Evolutionary conservation across 2,797 vertebrate species (phyloP).

Genomic region (Erpetoichthys calabaricus): DNA sequence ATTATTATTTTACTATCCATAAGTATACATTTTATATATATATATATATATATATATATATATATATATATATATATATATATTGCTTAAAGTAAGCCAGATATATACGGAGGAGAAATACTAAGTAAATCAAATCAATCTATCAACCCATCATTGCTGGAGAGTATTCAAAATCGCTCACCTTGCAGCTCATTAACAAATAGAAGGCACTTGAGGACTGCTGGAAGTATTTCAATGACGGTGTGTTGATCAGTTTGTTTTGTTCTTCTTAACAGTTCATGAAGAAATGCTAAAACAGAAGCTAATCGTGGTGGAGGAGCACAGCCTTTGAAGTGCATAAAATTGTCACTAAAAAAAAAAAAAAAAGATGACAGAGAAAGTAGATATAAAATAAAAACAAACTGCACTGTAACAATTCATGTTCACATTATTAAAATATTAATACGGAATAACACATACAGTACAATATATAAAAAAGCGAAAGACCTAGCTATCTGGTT

Average conservation of each 20-base stretch:
- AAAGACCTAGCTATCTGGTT: too few relatives aligned
- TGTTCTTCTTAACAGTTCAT: slow-evolving; percentile 65
- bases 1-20: too few relatives aligned
- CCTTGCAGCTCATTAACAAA: slow-evolving; percentile 79
- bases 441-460: neutral
- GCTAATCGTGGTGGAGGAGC: slow-evolving; percentile 66
- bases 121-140: too few relatives aligned
- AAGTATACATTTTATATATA: too few relatives aligned
- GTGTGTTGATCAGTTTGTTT: slow-evolving; percentile 40
- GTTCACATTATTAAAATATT: neutral
- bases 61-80: too few relatives aligned
- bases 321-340: slow-evolving; percentile 73
- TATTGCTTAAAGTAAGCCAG: too few relatives aligned
- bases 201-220: slow-evolving; percentile 66
- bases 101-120: too few relatives aligned
- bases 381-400: neutral
- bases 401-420: neutral
- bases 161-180: slow-evolving; percentile 30
- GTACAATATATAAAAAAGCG: too few relatives aligned
- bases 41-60: too few relatives aligned
- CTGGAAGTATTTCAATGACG: slow-evolving; percentile 58
- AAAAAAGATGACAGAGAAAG: slow-evolving; percentile 4
- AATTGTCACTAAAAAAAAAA: slow-evolving; percentile 57
- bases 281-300: slow-evolving; percentile 59
- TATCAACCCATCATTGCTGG: neutral